A percentile compares a stretch with the other conserved stretches of the same genome.
phyloP scores from a whole-genome alignment of 2,113 vertebrate species.

The Phyllostomus hastatus region DNA sequence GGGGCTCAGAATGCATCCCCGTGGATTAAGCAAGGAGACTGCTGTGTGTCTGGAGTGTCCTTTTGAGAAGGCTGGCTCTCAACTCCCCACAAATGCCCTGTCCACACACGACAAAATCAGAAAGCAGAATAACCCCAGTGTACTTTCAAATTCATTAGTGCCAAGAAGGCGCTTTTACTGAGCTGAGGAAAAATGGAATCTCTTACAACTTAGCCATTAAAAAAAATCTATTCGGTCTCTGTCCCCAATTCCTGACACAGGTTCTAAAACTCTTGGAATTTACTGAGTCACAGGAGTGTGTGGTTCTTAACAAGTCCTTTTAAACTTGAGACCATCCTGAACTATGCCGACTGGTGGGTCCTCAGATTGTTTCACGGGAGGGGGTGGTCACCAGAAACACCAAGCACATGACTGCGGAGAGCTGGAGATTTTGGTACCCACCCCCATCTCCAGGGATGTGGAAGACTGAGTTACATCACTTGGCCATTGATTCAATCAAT shows the following conservation, averaged over 20 bases:
- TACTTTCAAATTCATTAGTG: constrained; percentile 25
- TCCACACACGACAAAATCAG: background rate
- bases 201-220: constrained; percentile 20
- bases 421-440: background rate
- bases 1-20: background rate
- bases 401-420: background rate
- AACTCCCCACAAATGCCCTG: background rate
- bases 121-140: background rate
- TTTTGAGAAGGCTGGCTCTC: background rate
- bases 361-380: background rate
- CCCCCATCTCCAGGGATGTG: background rate
- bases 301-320: background rate
- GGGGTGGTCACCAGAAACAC: background rate
- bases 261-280: background rate
- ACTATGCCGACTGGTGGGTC: background rate
- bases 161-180: background rate
- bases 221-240: background rate
- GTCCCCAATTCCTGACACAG: background rate
- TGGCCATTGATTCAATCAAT: background rate
- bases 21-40: background rate
- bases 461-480: background rate
- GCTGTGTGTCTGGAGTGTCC: background rate
- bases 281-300: background rate
- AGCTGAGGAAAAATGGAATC: background rate
- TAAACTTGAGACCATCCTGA: background rate